Conservation (phyloP, 2,888 invertebrate genomes). For the Eilema caniola region DNA sequence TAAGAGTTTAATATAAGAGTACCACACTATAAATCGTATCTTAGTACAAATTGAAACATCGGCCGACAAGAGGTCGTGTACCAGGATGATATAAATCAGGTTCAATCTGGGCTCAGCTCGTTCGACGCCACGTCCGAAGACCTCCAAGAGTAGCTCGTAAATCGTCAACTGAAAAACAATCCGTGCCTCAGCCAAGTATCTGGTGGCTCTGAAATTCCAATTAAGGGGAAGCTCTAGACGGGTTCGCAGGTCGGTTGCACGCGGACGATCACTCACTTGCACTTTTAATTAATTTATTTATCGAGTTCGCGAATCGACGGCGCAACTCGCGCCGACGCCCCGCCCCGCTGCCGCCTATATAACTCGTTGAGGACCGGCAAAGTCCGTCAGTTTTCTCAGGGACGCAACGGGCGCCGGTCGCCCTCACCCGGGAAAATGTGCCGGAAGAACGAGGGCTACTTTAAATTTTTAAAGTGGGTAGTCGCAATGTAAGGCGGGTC, state of each 20-base stretch:
- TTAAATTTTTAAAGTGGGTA: constrained; percentile 67
- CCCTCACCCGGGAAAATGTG: constrained; percentile 69
- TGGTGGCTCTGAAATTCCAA: constrained; percentile 77
- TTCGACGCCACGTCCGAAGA: constrained; percentile 53
- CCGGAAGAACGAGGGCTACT: constrained; percentile 77
- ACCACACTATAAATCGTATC: constrained; percentile 25
- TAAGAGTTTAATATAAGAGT: constrained; percentile 19
- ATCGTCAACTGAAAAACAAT: constrained; percentile 68
- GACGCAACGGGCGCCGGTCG: constrained; percentile 73
- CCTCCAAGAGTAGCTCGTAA: constrained; percentile 57
- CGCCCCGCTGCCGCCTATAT: constrained; percentile 80
- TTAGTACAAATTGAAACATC: constrained; percentile 50
- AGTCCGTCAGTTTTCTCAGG: constrained; percentile 84
- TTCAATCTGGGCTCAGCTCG: constrained; percentile 57
- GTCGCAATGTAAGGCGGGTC: constrained; percentile 68
- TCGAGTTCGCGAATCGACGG: constrained; percentile 85
- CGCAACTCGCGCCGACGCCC: constrained; percentile 83
- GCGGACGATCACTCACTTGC: constrained; percentile 85
- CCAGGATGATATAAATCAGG: constrained; percentile 61
- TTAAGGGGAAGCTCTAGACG: constrained; percentile 77
- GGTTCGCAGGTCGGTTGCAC: constrained; percentile 78
- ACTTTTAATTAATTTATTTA: constrained; percentile 88
- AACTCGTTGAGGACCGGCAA: constrained; percentile 71
- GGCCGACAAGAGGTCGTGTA: constrained; percentile 49
- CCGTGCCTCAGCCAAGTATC: constrained; percentile 64